A percentile compares a stretch with the other conserved stretches of the same genome.
Conservation (phyloP, 2,797 vertebrate species). For the Bryconaethiops microstoma region DNA sequence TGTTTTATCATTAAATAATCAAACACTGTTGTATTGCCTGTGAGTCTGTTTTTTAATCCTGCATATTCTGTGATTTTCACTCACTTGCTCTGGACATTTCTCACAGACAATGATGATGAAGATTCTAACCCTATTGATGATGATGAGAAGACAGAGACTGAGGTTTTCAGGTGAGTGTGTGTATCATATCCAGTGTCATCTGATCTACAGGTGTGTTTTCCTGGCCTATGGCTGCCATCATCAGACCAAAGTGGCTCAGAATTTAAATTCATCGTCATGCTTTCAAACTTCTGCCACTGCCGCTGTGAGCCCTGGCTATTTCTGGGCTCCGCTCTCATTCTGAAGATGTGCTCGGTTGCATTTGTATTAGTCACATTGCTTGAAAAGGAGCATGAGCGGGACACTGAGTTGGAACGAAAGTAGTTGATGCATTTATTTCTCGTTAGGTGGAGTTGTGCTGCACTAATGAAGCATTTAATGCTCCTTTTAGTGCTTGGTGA, state of each 20-base stretch:
- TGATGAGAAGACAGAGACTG: slow-evolving; percentile 49
- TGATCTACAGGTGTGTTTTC: background rate
- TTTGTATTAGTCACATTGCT: slow-evolving; percentile 32
- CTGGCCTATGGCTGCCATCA: background rate
- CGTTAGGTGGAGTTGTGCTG: slow-evolving; percentile 48
- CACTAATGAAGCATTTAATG: slow-evolving; percentile 63
- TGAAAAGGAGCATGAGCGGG: slow-evolving; percentile 8
- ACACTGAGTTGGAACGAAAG: slow-evolving; percentile 46
- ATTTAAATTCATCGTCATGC: background rate
- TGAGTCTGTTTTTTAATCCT: background rate
- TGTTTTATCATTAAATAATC: background rate
- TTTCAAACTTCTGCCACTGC: slow-evolving; percentile 2
- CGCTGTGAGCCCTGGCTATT: slow-evolving; percentile 9
- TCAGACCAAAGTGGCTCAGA: background rate
- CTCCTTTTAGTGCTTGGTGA: slow-evolving; percentile 57
- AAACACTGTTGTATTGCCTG: background rate
- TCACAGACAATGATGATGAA: slow-evolving; percentile 18
- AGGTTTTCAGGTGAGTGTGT: slow-evolving; percentile 52
- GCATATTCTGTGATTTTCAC: background rate
- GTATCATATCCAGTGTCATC: background rate
- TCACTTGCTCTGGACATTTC: background rate
- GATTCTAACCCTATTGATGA: slow-evolving; percentile 5
- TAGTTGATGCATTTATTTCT: slow-evolving; percentile 52
- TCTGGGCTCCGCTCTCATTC: background rate
- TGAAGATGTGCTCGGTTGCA: background rate